phyloP scores from a whole-genome alignment of 2,113 vertebrate genomes.

The Neodon shergylaensis region DNA sequence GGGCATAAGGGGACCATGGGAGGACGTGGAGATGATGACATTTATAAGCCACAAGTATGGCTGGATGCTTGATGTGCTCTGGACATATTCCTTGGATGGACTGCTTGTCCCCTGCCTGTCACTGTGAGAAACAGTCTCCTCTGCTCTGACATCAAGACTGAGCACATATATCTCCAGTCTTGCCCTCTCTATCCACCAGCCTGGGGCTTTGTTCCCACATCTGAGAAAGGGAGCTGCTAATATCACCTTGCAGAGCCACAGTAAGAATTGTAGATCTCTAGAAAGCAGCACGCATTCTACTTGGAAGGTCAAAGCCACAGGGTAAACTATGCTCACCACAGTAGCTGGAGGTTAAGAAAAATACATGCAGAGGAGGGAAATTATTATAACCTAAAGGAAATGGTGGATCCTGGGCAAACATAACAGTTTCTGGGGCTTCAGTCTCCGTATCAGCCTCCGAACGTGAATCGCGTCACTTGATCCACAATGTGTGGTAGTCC shows the following conservation, averaged over 20 bases:
- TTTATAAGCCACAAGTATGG: background rate
- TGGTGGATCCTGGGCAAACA: background rate
- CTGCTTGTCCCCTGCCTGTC: background rate
- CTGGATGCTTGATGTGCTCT: background rate
- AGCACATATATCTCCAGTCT: background rate
- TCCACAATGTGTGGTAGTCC: too few species aligned
- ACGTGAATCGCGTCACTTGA: fast-evolving
- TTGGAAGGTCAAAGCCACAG: background rate
- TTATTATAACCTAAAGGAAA: background rate
- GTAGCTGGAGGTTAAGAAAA: background rate
- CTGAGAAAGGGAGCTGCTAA: background rate
- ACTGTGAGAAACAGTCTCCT: background rate
- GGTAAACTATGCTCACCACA: fast-evolving
- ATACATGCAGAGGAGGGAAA: background rate
- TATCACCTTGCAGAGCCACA: background rate
- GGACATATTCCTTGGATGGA: background rate
- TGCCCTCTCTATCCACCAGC: background rate
- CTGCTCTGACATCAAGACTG: background rate
- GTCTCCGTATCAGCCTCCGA: background rate
- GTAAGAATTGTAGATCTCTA: background rate
- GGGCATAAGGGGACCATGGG: background rate
- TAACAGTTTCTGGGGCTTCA: background rate
- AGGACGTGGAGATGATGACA: background rate
- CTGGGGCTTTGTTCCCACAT: background rate
- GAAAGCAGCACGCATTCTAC: background rate